phyloP scores from a whole-genome alignment of 2,113 vertebrate genomes.

The Probosciger aterrimus region DNA sequence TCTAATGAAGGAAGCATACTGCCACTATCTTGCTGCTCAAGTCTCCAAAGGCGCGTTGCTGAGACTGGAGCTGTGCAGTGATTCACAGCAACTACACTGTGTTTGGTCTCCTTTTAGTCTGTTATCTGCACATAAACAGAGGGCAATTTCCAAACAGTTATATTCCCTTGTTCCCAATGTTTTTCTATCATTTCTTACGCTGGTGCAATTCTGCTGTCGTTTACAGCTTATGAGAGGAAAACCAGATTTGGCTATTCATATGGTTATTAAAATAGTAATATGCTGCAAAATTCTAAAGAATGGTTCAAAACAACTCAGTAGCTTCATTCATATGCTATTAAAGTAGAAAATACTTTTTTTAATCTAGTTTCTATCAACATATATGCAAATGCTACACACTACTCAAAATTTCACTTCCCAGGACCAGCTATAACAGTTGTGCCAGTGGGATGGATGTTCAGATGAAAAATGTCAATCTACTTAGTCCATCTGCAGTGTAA shows the following conservation, averaged over 20 bases:
- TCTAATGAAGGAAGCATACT: not conserved
- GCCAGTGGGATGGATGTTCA: not conserved
- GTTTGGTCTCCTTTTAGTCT: not conserved
- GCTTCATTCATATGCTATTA: not conserved
- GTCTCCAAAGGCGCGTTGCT: not conserved
- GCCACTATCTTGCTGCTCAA: fast-evolving
- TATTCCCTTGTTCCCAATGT: not conserved
- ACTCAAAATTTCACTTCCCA: not conserved
- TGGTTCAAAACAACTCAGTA: not conserved
- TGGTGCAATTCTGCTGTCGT: not conserved
- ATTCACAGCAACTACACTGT: not conserved
- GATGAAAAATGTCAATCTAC: not conserved
- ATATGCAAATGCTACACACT: not conserved
- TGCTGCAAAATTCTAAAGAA: not conserved
- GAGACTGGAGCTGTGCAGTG: not conserved
- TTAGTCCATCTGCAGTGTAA: not conserved
- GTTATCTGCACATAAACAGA: not conserved
- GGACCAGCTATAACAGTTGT: not conserved
- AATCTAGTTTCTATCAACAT: not conserved
- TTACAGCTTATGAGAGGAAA: not conserved
- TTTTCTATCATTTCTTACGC: not conserved
- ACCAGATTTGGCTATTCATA: not conserved
- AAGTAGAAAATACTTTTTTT: not conserved
- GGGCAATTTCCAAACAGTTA: not conserved
- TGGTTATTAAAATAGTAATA: not conserved